These are phyloP conservation scores for Mnemiopsis leidyi DNA, from an alignment of 37 sponge, comb jelly and placozoan species.

Conservation along the genomic window DNA sequence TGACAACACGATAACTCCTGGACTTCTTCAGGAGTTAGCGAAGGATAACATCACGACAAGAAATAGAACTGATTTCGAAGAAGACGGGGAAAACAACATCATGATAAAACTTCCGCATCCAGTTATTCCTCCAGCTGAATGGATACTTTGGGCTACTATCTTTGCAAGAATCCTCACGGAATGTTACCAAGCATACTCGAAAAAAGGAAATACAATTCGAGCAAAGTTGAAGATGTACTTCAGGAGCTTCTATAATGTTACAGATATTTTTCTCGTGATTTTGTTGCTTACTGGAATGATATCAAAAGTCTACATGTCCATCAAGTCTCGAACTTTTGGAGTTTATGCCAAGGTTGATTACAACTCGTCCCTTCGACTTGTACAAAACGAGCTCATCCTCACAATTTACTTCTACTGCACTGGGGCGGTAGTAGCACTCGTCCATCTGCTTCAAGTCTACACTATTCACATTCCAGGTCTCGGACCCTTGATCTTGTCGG, in stretches of 20 bases:
- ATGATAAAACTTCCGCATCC: not conserved
- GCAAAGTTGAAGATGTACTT: not conserved
- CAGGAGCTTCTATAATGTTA: not conserved
- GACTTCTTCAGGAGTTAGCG: not conserved
- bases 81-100: not conserved
- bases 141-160: not conserved
- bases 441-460: not conserved
- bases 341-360: not conserved
- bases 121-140: not conserved
- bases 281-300: not conserved
- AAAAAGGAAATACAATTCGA: not conserved
- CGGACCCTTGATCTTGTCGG: not conserved
- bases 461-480: not conserved
- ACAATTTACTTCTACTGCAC: conserved; percentile 4
- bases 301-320: not conserved
- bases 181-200: not conserved
- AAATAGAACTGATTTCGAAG: not conserved
- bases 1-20: not conserved
- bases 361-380: not conserved
- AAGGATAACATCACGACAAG: not conserved
- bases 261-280: not conserved
- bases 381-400: not conserved
- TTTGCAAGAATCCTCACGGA: not conserved
- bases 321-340: not conserved
- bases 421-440: not conserved